Base-by-base conservation (phyloP, 1,140 invertebrate species). In the Caenorhabditis brenneri region DNA sequence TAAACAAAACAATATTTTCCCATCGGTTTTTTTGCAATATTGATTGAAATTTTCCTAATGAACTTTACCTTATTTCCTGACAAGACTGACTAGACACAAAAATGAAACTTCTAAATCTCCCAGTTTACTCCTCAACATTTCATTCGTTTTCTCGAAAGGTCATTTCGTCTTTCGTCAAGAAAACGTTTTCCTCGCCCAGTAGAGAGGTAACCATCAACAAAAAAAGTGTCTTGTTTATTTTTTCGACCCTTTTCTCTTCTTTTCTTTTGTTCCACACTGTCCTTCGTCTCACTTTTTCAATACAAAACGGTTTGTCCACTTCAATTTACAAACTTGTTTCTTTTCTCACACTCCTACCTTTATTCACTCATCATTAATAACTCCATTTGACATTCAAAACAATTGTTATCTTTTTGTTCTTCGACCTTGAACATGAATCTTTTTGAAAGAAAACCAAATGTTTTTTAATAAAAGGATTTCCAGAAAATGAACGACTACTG, bases 261-360 rank as follows among this genome's bases (percentile, higher is more conserved):
- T 46, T 39, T 33, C 65, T 74, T 33, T 74, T 42, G 33, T 74
- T 74, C 65, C 22, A 22, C 3, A 16, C 22, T 42, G 27, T 74
- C 36, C 65, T 22, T 74, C 65, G 65, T 74, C 65, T 74, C 65
- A 74, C 65, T 42, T 27, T 74, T 42, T 42, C 65, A 36, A 74
- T 74, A n/a, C 7, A 39, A 42, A 42, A 74, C 65, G 65, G 65
- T 42, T 74, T 46, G 65, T 42, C 65, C 65, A 74, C 65, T 74
- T 74, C 65, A 74, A 74, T 74, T 74, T 74, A 22, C n/a, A 74
- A 31, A 74, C 65, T 74, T 74, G 65, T 74, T 74, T 65, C 58
- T 36, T 42, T 74, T 74, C n/a, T 74, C n/a, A 15, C 36, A 65
- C 33, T 19, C 60, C 24, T 29, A 12, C 2, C 10, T 3, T 36